Percentiles rank a stretch among this genome's conserved stretches.
Evolutionary conservation across 2,113 vertebrate species (phyloP).

Genomic region (Calcarius ornatus): DNA sequence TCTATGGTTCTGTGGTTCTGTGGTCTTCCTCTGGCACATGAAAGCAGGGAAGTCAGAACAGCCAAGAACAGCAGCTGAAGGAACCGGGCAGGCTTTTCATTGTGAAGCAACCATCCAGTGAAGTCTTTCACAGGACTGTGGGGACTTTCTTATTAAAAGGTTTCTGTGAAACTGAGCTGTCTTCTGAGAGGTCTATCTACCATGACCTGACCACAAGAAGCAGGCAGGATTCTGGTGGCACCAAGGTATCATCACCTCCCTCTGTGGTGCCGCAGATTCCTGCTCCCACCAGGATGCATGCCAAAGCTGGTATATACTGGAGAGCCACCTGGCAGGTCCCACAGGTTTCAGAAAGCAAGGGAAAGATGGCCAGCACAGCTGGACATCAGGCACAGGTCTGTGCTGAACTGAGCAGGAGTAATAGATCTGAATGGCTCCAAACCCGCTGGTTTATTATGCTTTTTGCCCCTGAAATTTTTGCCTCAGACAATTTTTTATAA

Average conservation of each 20-base stretch:
- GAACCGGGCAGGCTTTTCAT: neutral
- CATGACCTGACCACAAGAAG: neutral
- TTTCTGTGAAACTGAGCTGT: neutral
- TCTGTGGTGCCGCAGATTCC: neutral
- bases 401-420: neutral
- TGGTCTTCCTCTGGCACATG: neutral
- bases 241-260: neutral
- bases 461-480: neutral
- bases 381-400: neutral
- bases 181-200: neutral
- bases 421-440: neutral
- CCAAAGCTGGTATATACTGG: neutral
- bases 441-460: neutral
- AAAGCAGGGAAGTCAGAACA: neutral
- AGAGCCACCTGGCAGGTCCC: neutral
- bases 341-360: neutral
- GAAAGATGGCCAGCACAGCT: neutral
- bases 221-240: neutral
- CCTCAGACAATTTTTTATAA: neutral
- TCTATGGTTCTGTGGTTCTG: neutral
- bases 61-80: neutral
- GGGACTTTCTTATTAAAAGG: neutral
- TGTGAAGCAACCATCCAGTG: neutral
- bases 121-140: neutral
- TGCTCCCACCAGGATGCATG: neutral